Evolutionary conservation across 1,140 invertebrate species (phyloP).

Genomic region (Drosophila lowei): DNA sequence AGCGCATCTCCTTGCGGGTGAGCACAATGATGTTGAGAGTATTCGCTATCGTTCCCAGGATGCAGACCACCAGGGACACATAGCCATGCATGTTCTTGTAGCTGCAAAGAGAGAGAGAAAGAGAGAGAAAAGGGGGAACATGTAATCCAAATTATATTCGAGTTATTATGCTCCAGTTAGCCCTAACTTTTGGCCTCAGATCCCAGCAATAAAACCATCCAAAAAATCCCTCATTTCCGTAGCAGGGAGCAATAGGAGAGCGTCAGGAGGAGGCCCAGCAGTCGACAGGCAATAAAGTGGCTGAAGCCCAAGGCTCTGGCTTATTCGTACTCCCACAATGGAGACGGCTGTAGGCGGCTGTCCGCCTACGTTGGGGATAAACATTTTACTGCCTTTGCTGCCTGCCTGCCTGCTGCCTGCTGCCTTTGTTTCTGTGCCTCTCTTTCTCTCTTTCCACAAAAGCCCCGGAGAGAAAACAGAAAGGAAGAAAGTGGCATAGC

Average conservation of each 20-base stretch:
- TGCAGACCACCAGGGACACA: slow-evolving; percentile 87
- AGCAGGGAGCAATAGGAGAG: slow-evolving; percentile 2
- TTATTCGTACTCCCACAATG: slow-evolving; percentile 7
- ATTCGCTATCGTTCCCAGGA: slow-evolving; percentile 96
- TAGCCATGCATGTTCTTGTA: slow-evolving; percentile 76
- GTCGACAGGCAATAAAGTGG: slow-evolving; percentile 29
- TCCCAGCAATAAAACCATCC: slow-evolving; percentile 40
- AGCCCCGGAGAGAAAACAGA: background rate
- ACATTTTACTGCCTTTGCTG: slow-evolving; percentile 35
- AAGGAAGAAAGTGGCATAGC: background rate
- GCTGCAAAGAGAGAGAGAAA: slow-evolving; percentile 21
- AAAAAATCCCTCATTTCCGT: slow-evolving; percentile 37
- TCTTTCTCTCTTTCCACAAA: slow-evolving; percentile 2
- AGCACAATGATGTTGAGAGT: slow-evolving; percentile 96
- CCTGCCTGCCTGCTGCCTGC: too few species aligned
- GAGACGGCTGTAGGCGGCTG: too few species aligned
- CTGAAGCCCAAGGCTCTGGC: slow-evolving; percentile 12
- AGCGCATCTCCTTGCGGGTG: slow-evolving; percentile 93
- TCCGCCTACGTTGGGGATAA: slow-evolving; percentile 16
- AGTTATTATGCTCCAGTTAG: slow-evolving; percentile 45
- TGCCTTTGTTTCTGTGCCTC: slow-evolving; percentile 11
- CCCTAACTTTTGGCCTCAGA: slow-evolving; percentile 14
- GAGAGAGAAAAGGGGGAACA: background rate
- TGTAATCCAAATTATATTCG: slow-evolving; percentile 27
- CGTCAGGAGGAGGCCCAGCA: too few species aligned